These are phyloP conservation scores for Echinops telfairi DNA, from an alignment of 2,113 vertebrate genomes.

Conservation along the genomic window DNA sequence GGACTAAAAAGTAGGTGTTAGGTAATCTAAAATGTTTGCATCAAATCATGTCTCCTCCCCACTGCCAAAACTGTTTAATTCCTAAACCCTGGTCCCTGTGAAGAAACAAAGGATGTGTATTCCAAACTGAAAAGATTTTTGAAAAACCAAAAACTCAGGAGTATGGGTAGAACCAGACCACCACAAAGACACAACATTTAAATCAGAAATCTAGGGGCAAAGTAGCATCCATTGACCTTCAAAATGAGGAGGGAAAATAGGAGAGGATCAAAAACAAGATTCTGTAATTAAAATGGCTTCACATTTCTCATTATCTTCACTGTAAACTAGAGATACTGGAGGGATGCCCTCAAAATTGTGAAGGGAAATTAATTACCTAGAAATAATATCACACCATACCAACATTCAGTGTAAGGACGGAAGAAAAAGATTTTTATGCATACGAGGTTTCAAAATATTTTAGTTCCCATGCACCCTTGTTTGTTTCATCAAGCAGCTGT, in stretches of 20 bases:
- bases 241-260: background rate
- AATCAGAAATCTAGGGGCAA: background rate
- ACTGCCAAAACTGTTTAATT: too few species aligned
- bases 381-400: constrained; percentile 4
- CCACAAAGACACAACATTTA: background rate
- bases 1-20: background rate
- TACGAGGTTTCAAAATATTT: background rate
- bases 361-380: constrained; percentile 18
- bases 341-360: background rate
- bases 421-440: background rate
- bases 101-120: background rate
- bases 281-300: background rate
- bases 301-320: background rate
- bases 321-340: constrained; percentile 5
- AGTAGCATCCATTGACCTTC: background rate
- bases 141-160: background rate
- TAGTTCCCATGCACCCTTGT: background rate
- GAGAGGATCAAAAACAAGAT: background rate
- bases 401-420: background rate
- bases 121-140: background rate
- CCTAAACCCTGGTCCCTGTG: too few species aligned
- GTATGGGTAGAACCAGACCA: background rate
- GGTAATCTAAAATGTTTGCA: background rate
- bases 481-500: too few species aligned
- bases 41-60: too few species aligned